Percentiles rank a stretch among this genome's conserved stretches.
Conservation (phyloP, 1,140 invertebrate species). For the Cataglyphis hispanica region DNA sequence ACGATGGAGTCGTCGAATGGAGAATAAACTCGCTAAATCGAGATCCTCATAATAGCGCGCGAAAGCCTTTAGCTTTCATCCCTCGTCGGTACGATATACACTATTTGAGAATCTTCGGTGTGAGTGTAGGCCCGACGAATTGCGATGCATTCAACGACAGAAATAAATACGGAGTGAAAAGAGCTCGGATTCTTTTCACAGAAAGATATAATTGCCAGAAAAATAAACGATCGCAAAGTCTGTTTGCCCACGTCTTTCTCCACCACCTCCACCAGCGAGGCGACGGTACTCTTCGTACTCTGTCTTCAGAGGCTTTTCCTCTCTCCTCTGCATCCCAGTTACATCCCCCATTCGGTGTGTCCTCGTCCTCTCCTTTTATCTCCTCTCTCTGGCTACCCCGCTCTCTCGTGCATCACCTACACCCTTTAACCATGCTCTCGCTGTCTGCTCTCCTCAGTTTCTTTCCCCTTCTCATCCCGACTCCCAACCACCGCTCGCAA, state of each 20-base stretch:
- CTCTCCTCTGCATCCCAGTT: neutral
- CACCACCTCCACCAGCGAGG: neutral
- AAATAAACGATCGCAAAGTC: conserved; percentile 84
- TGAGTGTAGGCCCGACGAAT: conserved; percentile 72
- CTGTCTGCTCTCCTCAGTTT: conserved; percentile 49
- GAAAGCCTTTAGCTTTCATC: conserved; percentile 29
- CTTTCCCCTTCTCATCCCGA: conserved; percentile 38
- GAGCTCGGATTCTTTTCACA: conserved; percentile 79
- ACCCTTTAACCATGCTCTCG: neutral
- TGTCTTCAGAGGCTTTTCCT: conserved; percentile 16
- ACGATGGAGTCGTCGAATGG: conserved; percentile 11
- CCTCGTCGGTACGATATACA: neutral
- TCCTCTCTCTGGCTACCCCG: conserved; percentile 41
- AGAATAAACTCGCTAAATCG: conserved; percentile 7
- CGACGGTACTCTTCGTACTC: conserved; percentile 29
- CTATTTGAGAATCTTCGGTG: conserved; percentile 72
- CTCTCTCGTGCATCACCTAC: conserved; percentile 17
- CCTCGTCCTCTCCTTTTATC: conserved; percentile 46
- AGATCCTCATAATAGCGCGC: conserved; percentile 12
- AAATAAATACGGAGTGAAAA: conserved; percentile 83
- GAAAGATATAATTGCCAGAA: conserved; percentile 85
- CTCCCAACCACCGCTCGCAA: conserved; percentile 54
- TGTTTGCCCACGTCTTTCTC: conserved; percentile 80
- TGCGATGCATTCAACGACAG: conserved; percentile 79
- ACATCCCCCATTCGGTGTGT: conserved; percentile 37